Evolutionary conservation across 2,113 vertebrate genomes (phyloP), one percentile per base, ranked within the genome.

Genomic region (Bagarius yarrelli): DNA sequence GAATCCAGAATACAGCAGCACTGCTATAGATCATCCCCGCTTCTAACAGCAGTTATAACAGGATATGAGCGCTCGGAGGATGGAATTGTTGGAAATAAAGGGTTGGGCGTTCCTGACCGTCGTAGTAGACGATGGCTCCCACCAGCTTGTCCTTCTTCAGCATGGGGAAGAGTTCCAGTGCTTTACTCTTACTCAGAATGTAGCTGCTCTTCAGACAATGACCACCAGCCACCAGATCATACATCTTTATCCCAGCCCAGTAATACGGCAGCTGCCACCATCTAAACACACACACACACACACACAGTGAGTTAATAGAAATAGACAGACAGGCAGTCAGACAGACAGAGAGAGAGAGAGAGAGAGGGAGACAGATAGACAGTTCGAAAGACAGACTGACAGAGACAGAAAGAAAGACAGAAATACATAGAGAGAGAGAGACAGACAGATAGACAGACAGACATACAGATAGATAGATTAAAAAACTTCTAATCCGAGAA

Each of bases 211-310:
- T 98, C 88, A 99, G 92, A 84, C 96, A 97, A 23, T 98, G 94
- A 36, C 91, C 93, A 80, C 98, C 98, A 0, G 98, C 96, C 88
- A 99, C 96, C 73, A 99, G 60, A 90, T 99, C 98, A 2, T 99
- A 99, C 8, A 99, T 91, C 88, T 99, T 98, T 79, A 99, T 99
- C 52, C 98, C 97, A 0, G 94, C 83, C 98, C 98, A 99, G 91
- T 96, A 99, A 89, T 99, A 99, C 0, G 98, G 98, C 87, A 99
- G 11, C 93, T 99, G 97, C 98, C 98, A 99, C 97, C 98, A 99
- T 66, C 98, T 99, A 23, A 34, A 44, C 44, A 80, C 81, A 85
- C 57, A 81, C 80, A 78, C 16, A 76, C 44, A 59, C 6, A 70
- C 23, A 64, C 23, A 44, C 69, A 69, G 32, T 3, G 66, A 47